Evolutionary conservation across 2,888 invertebrate genomes (phyloP).

Genomic region (Polymixis lichenea): DNA sequence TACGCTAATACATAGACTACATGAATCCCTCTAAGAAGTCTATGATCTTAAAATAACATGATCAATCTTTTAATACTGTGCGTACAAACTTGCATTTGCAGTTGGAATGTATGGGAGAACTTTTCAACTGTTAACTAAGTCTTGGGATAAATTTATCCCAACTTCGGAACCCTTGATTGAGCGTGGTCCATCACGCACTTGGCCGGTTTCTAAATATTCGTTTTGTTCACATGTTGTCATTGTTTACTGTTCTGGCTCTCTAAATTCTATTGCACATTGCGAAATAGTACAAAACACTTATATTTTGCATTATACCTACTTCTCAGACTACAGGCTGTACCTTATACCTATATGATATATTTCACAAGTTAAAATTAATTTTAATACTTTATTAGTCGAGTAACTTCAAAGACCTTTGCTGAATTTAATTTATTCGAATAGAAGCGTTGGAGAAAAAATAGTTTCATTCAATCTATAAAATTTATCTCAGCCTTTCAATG

Average conservation of each 20-base stretch:
- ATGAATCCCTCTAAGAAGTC: too few relatives aligned
- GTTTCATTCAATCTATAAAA: conserved; percentile 29
- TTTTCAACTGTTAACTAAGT: too few relatives aligned
- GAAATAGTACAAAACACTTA: not conserved
- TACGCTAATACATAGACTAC: too few relatives aligned
- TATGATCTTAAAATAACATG: too few relatives aligned
- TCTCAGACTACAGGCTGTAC: not conserved
- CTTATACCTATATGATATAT: not conserved
- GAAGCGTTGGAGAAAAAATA: conserved; percentile 7
- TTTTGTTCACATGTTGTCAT: not conserved
- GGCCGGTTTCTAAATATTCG: not conserved
- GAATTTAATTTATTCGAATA: conserved; percentile 26
- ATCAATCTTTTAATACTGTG: too few relatives aligned
- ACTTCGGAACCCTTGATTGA: too few relatives aligned
- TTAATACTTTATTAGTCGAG: conserved; percentile 8
- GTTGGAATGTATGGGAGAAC: too few relatives aligned
- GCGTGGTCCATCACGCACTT: too few relatives aligned
- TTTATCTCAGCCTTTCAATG: not conserved
- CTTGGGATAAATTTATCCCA: too few relatives aligned
- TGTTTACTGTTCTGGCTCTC: not conserved
- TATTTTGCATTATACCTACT: not conserved
- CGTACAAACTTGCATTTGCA: too few relatives aligned
- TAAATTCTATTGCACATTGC: not conserved
- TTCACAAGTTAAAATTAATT: not conserved
- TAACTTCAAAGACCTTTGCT: conserved; percentile 5